These are phyloP conservation scores for Smutsia gigantea DNA, from an alignment of 2,797 vertebrate species.

Conservation along the genomic window DNA sequence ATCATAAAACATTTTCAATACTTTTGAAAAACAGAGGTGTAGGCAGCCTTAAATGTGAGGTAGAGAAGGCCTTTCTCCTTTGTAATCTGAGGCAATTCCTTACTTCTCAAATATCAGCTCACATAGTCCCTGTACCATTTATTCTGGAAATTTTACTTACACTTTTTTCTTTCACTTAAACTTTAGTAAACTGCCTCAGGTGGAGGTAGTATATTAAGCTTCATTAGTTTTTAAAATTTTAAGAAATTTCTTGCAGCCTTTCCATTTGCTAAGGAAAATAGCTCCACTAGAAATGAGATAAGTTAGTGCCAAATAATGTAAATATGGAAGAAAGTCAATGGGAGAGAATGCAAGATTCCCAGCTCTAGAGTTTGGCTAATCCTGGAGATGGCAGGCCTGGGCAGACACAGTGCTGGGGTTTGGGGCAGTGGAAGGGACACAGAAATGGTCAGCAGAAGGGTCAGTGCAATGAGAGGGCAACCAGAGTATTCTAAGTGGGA, in stretches of 20 bases:
- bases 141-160: neutral
- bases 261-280: constrained; percentile 23
- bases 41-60: neutral
- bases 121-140: neutral
- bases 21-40: constrained; percentile 37
- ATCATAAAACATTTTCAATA: constrained; percentile 35
- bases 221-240: constrained; percentile 2
- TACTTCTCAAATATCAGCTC: neutral
- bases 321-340: neutral
- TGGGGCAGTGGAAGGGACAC: neutral
- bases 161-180: neutral
- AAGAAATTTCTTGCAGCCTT: constrained; percentile 40
- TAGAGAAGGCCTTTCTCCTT: neutral
- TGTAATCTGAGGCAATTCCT: neutral
- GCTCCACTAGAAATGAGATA: neutral
- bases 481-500: neutral
- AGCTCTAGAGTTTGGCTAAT: neutral
- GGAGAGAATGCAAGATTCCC: neutral
- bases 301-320: neutral
- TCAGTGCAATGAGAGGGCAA: neutral
- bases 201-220: neutral
- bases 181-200: neutral
- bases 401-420: neutral
- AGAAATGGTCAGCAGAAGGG: neutral
- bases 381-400: neutral